Conservation (phyloP, 2,113 vertebrate genomes). For the Salvelinus alpinus region DNA sequence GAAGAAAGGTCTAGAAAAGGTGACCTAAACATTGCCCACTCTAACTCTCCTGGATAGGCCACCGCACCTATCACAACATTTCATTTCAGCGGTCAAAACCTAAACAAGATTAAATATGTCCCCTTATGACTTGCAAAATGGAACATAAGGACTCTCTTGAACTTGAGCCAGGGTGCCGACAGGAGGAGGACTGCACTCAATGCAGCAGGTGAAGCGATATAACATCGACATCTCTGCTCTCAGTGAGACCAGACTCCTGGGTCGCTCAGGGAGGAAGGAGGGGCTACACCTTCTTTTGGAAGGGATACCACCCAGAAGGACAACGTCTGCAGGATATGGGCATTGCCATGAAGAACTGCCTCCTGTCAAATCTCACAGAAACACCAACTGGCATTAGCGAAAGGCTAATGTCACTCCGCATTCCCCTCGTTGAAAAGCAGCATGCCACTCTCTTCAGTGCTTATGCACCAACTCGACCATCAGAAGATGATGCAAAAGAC, state of each 20-base stretch:
- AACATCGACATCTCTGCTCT: too few species aligned
- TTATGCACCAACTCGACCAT: conserved; percentile 20
- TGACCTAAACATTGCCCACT: not conserved
- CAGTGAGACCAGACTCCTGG: too few species aligned
- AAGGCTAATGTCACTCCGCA: conserved; percentile 5
- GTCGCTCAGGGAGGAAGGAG: too few species aligned
- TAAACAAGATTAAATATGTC: too few species aligned
- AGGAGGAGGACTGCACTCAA: too few species aligned
- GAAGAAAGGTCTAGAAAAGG: too few species aligned
- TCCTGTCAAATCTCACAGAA: not conserved
- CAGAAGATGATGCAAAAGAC: conserved; percentile 15
- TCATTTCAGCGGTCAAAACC: too few species aligned
- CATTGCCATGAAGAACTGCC: not conserved
- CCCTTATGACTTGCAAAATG: too few species aligned
- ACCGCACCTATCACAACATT: not conserved
- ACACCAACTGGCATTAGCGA: conserved; percentile 1
- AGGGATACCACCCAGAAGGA: not conserved
- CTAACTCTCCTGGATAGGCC: not conserved
- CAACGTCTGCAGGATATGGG: not conserved
- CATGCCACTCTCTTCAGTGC: conserved; percentile 14
- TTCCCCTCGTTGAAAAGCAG: not conserved
- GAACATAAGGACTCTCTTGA: too few species aligned
- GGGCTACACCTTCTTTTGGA: too few species aligned
- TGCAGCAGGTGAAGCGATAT: too few species aligned
- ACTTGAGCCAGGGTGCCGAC: too few species aligned